Conservation (phyloP, 2,888 invertebrate genomes). For the Scaptomyza parva region DNA sequence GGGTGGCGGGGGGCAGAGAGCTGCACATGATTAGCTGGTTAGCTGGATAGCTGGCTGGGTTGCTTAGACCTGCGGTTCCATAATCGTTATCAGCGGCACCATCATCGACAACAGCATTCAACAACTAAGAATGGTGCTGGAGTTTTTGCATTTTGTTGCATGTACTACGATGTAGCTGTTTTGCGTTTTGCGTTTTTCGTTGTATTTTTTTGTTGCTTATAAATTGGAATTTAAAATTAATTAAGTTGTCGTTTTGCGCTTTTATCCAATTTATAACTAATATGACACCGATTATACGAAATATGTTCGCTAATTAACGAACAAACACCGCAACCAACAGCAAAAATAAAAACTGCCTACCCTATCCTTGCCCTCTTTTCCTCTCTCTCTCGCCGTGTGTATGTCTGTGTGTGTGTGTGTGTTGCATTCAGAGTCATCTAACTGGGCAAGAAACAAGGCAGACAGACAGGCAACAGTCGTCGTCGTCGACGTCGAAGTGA, state of each 20-base stretch:
- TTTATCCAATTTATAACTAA: conserved; percentile 85
- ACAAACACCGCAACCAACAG: conserved; percentile 78
- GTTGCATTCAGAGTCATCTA: conserved; percentile 30
- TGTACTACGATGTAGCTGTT: conserved; percentile 8
- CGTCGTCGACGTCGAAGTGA: not conserved
- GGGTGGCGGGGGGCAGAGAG: conserved; percentile 5
- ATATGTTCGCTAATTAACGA: conserved; percentile 85
- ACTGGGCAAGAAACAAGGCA: conserved; percentile 52
- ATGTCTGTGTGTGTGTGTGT: too few relatives aligned
- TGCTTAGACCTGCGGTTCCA: conserved; percentile 38
- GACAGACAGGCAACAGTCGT: conserved; percentile 65
- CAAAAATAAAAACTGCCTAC: conserved; percentile 11
- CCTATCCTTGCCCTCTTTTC: conserved; percentile 3
- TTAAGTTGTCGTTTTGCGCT: conserved; percentile 85
- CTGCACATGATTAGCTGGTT: conserved; percentile 45
- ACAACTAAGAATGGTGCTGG: conserved; percentile 11
- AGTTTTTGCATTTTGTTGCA: conserved; percentile 32
- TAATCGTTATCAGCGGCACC: conserved; percentile 74
- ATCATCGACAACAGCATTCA: conserved; percentile 47
- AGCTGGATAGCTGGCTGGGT: conserved; percentile 41
- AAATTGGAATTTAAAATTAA: conserved; percentile 84
- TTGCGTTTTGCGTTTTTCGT: not conserved
- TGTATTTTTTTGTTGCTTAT: conserved; percentile 59
- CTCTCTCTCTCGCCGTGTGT: not conserved
- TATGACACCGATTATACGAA: conserved; percentile 85